phyloP scores from a whole-genome alignment of 2,888 invertebrate genomes.

The Hipparchia sbordonii region DNA sequence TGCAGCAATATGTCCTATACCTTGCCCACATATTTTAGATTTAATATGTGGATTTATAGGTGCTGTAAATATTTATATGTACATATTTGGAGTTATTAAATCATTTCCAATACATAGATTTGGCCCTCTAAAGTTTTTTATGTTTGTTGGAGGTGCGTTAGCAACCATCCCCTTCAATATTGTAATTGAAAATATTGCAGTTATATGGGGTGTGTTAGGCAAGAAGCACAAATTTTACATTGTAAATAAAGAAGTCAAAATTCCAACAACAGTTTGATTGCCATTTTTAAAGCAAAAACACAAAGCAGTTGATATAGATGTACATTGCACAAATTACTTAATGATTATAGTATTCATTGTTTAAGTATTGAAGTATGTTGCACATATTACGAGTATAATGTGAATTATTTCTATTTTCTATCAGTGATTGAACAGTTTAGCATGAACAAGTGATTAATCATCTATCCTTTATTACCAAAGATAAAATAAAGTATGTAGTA shows the following conservation, averaged over 20 bases:
- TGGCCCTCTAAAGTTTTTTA: conserved; percentile 89
- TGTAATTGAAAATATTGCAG: conserved; percentile 96
- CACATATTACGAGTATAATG: conserved; percentile 36
- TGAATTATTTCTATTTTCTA: conserved; percentile 30
- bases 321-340: conserved; percentile 68
- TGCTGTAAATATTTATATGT: conserved; percentile 98
- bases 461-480: conserved; percentile 48
- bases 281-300: conserved; percentile 5
- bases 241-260: conserved; percentile 94
- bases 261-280: conserved; percentile 85
- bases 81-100: conserved; percentile 98
- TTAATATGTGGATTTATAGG: conserved; percentile 95
- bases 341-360: conserved; percentile 38
- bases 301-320: conserved; percentile 4
- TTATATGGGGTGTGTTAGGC: conserved; percentile 96
- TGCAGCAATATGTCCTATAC: conserved; percentile 93
- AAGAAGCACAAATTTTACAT: conserved; percentile 98
- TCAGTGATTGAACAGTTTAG: conserved; percentile 30
- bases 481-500: conserved; percentile 35
- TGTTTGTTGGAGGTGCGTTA: conserved; percentile 93
- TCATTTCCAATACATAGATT: conserved; percentile 95
- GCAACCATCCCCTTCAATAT: conserved; percentile 97
- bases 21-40: conserved; percentile 91
- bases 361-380: conserved; percentile 51
- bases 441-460: conserved; percentile 40